A percentile compares a stretch with the other conserved stretches of the same genome.
phyloP scores from a whole-genome alignment of 2,888 invertebrate species.

The Agrochola circellaris region DNA sequence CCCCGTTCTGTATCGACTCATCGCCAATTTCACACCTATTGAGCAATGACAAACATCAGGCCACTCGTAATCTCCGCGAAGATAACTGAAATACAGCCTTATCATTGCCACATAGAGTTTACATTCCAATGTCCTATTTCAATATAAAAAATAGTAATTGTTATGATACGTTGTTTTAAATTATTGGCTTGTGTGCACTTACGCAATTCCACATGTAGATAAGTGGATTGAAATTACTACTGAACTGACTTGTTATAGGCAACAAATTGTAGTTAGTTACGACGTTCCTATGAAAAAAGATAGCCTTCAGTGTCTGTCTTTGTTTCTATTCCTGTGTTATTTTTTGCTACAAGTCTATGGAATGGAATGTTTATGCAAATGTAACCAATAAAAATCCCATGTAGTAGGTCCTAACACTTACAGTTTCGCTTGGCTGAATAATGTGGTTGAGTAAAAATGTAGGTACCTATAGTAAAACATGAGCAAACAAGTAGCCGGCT shows the following conservation, averaged over 20 bases:
- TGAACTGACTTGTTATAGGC: constrained; percentile 33
- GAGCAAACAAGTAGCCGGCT: constrained; percentile 60
- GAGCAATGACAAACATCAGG: constrained; percentile 76
- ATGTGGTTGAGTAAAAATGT: constrained; percentile 53
- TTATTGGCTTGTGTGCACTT: constrained; percentile 69
- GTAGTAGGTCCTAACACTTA: constrained; percentile 52
- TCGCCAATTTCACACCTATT: constrained; percentile 83
- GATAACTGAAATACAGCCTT: constrained; percentile 66
- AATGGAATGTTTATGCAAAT: constrained; percentile 54
- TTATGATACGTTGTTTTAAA: constrained; percentile 70
- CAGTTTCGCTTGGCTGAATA: constrained; percentile 57
- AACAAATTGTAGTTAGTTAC: constrained; percentile 38
- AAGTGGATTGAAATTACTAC: constrained; percentile 62
- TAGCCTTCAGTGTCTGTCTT: constrained; percentile 32
- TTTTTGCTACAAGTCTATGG: constrained; percentile 35
- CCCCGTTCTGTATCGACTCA: constrained; percentile 74
- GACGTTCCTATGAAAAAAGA: constrained; percentile 32
- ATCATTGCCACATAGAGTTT: constrained; percentile 52
- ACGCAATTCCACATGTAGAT: constrained; percentile 64
- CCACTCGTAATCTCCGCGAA: constrained; percentile 57
- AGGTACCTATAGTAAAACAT: constrained; percentile 41
- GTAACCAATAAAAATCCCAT: constrained; percentile 53
- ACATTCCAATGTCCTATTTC: constrained; percentile 35
- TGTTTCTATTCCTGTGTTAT: constrained; percentile 24
- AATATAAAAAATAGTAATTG: constrained; percentile 59